Conservation (phyloP, 2,888 invertebrate species). For the Aphrophora alni region DNA sequence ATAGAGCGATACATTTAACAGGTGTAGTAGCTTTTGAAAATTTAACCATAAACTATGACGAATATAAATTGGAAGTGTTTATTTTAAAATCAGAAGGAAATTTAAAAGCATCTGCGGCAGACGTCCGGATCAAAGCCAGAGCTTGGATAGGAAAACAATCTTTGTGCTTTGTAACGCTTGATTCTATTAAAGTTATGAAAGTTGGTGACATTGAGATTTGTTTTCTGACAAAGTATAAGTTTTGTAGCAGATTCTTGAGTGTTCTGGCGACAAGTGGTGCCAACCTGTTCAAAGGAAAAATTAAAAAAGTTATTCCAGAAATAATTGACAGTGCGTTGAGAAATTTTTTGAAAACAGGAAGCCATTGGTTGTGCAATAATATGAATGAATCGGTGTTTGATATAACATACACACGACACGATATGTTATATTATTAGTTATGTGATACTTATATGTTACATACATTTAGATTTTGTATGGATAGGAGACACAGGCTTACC, state of each 20-base stretch:
- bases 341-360: not conserved
- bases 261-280: not conserved
- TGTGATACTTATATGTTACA: no score
- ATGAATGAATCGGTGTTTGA: not conserved
- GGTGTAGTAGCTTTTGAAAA: not conserved
- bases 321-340: not conserved
- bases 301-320: not conserved
- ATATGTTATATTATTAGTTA: not conserved
- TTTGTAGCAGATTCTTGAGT: not conserved
- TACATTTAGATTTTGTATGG: no score
- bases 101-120: not conserved
- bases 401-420: not conserved
- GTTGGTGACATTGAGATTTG: not conserved
- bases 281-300: not conserved
- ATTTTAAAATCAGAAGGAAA: not conserved
- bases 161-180: not conserved
- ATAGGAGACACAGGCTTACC: no score
- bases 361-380: not conserved
- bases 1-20: not conserved
- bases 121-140: not conserved
- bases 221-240: not conserved
- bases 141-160: not conserved
- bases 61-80: not conserved
- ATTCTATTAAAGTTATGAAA: not conserved
- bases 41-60: not conserved